Evolutionary conservation across 2,113 vertebrate species (phyloP).

Genomic region (Pseudorectes ferrugineus): DNA sequence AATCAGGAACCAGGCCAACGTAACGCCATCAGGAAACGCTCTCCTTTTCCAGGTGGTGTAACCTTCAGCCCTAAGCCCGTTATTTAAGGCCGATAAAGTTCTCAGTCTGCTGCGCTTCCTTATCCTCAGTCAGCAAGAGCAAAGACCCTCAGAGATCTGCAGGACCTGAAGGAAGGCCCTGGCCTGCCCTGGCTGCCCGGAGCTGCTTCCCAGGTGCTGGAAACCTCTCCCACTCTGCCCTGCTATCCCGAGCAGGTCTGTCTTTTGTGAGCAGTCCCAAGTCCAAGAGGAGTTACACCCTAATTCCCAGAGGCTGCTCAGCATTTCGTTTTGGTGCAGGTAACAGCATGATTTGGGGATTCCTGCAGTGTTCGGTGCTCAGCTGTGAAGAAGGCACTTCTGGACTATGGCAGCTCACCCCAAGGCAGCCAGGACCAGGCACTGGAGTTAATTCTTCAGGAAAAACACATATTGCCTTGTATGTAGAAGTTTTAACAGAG

Average conservation of each 20-base stretch:
- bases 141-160: background rate
- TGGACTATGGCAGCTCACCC: background rate
- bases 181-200: background rate
- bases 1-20: background rate
- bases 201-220: background rate
- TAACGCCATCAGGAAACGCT: accelerated
- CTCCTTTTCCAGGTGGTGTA: background rate
- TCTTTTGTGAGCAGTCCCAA: background rate
- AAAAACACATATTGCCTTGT: background rate
- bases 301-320: background rate
- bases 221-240: background rate
- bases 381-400: background rate
- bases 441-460: background rate
- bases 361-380: background rate
- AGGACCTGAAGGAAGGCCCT: background rate
- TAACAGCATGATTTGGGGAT: background rate
- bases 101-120: background rate
- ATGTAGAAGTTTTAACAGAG: background rate
- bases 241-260: accelerated
- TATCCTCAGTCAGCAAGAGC: background rate
- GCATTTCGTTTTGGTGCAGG: background rate
- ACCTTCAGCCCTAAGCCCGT: background rate
- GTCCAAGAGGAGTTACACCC: background rate
- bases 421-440: background rate
- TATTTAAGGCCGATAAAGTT: background rate